Percentiles rank a stretch among this genome's conserved stretches.
Evolutionary conservation across 2,888 invertebrate genomes (phyloP).

Genomic region (Lamellibrachia columna): DNA sequence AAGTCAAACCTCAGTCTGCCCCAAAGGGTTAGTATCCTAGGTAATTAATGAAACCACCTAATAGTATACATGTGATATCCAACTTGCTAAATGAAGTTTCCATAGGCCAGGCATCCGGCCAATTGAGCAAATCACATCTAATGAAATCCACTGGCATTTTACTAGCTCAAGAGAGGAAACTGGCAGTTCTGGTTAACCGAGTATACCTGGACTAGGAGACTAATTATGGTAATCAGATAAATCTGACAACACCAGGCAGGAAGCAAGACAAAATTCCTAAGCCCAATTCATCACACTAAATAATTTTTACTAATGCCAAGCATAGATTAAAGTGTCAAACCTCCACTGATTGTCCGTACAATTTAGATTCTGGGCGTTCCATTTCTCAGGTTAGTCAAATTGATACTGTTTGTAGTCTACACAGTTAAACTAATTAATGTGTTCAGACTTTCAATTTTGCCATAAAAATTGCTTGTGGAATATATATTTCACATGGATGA

Average conservation of each 20-base stretch:
- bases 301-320: neutral
- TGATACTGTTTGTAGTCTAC: too few species aligned
- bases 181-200: neutral
- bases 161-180: neutral
- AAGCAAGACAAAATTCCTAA: neutral
- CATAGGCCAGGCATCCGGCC: neutral
- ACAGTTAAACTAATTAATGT: too few species aligned
- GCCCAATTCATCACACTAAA: neutral
- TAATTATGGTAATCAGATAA: neutral
- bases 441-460: too few species aligned
- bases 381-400: too few species aligned
- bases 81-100: neutral
- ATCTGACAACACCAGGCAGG: neutral
- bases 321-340: neutral
- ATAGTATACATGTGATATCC: neutral
- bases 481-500: too few species aligned
- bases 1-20: too few species aligned
- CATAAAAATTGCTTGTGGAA: too few species aligned
- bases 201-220: neutral
- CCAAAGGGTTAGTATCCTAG: neutral
- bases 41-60: neutral
- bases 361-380: too few species aligned
- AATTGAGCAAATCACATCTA: neutral
- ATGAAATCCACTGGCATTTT: neutral
- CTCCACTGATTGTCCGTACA: too few species aligned